Evolutionary conservation across 35 echinoderm and acorn worm species (phyloP), one percentile per base, ranked within the genome.

Genomic region (Ophiothrix spiculata): DNA sequence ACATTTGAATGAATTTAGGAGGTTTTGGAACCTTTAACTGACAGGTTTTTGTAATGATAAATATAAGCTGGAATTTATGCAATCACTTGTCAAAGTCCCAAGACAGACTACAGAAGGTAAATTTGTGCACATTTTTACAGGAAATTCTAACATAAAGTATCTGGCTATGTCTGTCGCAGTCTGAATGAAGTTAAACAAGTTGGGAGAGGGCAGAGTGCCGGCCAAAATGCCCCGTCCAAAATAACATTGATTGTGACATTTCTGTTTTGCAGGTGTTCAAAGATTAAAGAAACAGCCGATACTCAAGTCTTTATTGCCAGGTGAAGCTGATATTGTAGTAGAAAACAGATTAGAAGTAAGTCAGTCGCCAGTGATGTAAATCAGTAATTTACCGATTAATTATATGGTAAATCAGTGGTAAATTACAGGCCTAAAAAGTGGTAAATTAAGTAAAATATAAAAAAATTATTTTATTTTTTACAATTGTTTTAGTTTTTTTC

Each of bases 311-410:
- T 36, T 56, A 11, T 41, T 87, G 0, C 85, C 85, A 1, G 85
- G 85, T 32, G 85, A 87, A 56, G 76, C 16, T 34, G 39, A 33
- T 31, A 87, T 87, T 19, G 76, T 42, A 19, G 85, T 87, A 19
- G 76, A 87, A 45, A 79, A 87, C 36, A 38, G 49, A 32, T 56
- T 87, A 23, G 37, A 87, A 46, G 85, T 87, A 87, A 69, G 60
- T 28, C n/a, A n/a, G n/a, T n/a, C n/a, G n/a, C n/a, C n/a, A n/a
- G n/a, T n/a, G n/a, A n/a, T n/a, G n/a, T n/a, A n/a, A n/a, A n/a
- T n/a, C n/a, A n/a, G n/a, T n/a, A n/a, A n/a, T n/a, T n/a, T n/a
- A n/a, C n/a, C n/a, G n/a, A n/a, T n/a, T n/a, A n/a, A n/a, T n/a
- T n/a, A n/a, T n/a, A n/a, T n/a, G n/a, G n/a, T n/a, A n/a, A n/a